Conservation (phyloP, 2,888 invertebrate species). For the Trissonchulus sp. region DNA sequence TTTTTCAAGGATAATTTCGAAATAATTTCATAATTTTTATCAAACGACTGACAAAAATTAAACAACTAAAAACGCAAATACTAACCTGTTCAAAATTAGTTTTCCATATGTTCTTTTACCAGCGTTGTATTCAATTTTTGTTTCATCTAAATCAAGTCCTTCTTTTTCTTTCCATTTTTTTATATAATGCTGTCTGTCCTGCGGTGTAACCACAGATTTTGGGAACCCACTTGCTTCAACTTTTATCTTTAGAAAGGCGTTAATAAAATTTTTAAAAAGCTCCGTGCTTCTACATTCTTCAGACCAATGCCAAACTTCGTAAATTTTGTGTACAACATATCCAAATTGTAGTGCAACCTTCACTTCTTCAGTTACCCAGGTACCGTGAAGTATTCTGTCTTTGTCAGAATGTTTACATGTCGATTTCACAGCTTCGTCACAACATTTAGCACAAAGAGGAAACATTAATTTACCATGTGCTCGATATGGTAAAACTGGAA, state of each 20-base stretch:
- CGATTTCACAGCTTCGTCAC: background rate
- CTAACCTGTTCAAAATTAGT: constrained; percentile 9
- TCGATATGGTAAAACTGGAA: constrained; percentile 37
- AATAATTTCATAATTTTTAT: no score
- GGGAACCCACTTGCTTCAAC: constrained; percentile 2
- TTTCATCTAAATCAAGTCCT: background rate
- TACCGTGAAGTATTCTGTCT: background rate
- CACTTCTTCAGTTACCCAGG: constrained; percentile 1
- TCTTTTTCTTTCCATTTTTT: background rate
- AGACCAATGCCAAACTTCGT: constrained; percentile 13
- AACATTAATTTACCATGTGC: background rate
- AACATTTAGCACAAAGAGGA: constrained; percentile 6
- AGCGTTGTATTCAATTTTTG: background rate
- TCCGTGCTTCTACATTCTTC: background rate
- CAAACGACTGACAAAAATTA: no score
- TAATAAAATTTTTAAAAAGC: background rate
- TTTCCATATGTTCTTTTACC: background rate
- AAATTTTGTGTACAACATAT: background rate
- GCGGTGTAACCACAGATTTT: background rate
- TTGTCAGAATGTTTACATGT: background rate
- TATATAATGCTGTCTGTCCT: background rate
- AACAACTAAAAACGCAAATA: no score
- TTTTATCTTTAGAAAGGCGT: constrained; percentile 9
- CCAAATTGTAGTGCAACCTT: background rate
- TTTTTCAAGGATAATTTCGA: background rate